phyloP scores from a whole-genome alignment of 2,113 vertebrate genomes.

The Rana temporaria region DNA sequence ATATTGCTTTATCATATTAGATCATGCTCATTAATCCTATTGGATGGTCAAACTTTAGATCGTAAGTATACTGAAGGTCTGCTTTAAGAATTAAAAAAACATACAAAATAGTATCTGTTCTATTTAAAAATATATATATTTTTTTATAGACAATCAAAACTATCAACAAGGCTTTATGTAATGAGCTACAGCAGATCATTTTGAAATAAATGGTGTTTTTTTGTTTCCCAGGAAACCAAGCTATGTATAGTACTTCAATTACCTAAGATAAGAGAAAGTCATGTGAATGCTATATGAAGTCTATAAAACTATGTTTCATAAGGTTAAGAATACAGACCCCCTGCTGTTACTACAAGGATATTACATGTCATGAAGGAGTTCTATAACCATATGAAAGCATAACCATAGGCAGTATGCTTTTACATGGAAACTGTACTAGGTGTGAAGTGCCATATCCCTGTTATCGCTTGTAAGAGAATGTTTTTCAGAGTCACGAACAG shows the following conservation, averaged over 20 bases:
- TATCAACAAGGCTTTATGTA: not conserved
- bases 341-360: conserved; percentile 10
- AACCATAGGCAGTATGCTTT: conserved; percentile 10
- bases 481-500: not conserved
- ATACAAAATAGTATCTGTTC: too few species aligned
- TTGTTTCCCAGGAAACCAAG: conserved; percentile 20
- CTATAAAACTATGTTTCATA: conserved; percentile 10
- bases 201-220: not conserved
- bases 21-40: too few species aligned
- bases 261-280: conserved; percentile 2
- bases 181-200: not conserved
- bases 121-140: too few species aligned
- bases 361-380: conserved; percentile 16
- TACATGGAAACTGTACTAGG: not conserved
- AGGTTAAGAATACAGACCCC: conserved; percentile 1
- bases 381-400: not conserved
- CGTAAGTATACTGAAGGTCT: too few species aligned
- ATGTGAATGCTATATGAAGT: conserved; percentile 3
- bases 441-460: not conserved
- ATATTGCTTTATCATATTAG: too few species aligned
- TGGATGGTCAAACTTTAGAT: too few species aligned
- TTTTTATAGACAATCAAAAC: too few species aligned
- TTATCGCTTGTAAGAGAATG: not conserved
- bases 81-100: too few species aligned
- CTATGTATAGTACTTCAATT: conserved; percentile 23